Percentiles rank a stretch among this genome's conserved stretches.
Evolutionary conservation across 37 sponge, comb jelly and placozoan species (phyloP).

Genomic region (Ephydatia muelleri): DNA sequence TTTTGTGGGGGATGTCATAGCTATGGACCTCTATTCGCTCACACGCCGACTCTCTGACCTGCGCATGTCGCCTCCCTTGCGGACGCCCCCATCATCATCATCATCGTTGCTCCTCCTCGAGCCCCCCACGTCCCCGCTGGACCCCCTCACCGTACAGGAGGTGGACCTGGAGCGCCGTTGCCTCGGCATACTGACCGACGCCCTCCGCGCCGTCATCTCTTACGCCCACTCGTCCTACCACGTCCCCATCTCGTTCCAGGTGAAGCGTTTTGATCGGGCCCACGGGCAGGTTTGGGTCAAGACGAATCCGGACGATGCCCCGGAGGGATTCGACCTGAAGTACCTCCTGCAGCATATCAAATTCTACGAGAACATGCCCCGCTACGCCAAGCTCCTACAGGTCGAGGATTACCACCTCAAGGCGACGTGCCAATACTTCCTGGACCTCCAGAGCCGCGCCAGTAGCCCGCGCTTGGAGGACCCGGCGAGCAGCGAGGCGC

Average conservation of each 20-base stretch:
- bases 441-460: conserved; percentile 58
- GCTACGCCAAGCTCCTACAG: conserved; percentile 45
- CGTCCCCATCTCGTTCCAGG: conserved; percentile 62
- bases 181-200: conserved; percentile 57
- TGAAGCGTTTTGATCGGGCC: conserved; percentile 66
- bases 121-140: background rate
- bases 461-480: conserved; percentile 43
- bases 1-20: no score
- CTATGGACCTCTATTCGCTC: no score
- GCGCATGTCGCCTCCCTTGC: background rate
- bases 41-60: background rate
- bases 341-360: conserved; percentile 73
- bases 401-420: conserved; percentile 54
- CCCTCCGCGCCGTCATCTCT: conserved; percentile 53
- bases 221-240: conserved; percentile 67
- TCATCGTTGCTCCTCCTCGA: background rate
- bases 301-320: conserved; percentile 59
- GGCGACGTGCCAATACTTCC: conserved; percentile 59
- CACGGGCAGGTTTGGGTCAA: conserved; percentile 74
- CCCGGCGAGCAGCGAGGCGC: conserved; percentile 11
- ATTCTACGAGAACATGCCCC: conserved; percentile 66
- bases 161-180: conserved; percentile 53
- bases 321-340: conserved; percentile 64
- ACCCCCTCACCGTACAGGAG: conserved; percentile 60
- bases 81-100: background rate